These are phyloP conservation scores for Lethenteron reissneri DNA, from an alignment of 2,113 vertebrate genomes.

Conservation along the genomic window DNA sequence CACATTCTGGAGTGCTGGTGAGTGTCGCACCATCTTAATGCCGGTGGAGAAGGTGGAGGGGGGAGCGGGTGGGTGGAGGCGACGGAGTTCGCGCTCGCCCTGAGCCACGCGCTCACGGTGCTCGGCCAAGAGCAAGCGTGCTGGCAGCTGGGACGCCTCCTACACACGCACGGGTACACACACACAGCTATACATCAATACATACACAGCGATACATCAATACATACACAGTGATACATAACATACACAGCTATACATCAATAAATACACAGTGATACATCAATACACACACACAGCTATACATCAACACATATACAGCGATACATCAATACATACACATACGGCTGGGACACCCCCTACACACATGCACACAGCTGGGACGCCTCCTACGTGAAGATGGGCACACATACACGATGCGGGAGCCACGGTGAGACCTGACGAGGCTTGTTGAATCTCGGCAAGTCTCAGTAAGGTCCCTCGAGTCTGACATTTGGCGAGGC, in stretches of 20 bases:
- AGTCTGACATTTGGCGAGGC: too few species aligned
- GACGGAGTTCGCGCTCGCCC: constrained; percentile 62
- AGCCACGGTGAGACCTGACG: too few species aligned
- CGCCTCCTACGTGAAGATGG: not conserved
- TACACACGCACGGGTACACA: constrained; percentile 18
- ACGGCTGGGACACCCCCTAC: not conserved
- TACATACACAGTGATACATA: too few species aligned
- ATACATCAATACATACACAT: not conserved
- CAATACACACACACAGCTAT: too few species aligned
- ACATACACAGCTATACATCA: too few species aligned
- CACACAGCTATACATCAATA: not conserved
- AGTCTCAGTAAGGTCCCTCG: too few species aligned
- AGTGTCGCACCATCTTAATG: constrained; percentile 65
- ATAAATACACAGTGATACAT: not conserved
- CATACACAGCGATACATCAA: too few species aligned
- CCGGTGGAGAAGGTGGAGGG: constrained; percentile 74
- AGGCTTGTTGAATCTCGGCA: too few species aligned
- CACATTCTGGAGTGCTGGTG: too few species aligned
- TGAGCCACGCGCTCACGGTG: constrained; percentile 71
- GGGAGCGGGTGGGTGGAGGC: constrained; percentile 52
- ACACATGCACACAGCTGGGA: not conserved
- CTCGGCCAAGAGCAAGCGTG: constrained; percentile 63
- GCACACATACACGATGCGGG: too few species aligned
- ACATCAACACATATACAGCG: too few species aligned
- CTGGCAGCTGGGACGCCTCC: constrained; percentile 76